These are phyloP conservation scores for Sarotherodon lohbergeri DNA, from an alignment of 2,113 vertebrate species.

Conservation along the genomic window DNA sequence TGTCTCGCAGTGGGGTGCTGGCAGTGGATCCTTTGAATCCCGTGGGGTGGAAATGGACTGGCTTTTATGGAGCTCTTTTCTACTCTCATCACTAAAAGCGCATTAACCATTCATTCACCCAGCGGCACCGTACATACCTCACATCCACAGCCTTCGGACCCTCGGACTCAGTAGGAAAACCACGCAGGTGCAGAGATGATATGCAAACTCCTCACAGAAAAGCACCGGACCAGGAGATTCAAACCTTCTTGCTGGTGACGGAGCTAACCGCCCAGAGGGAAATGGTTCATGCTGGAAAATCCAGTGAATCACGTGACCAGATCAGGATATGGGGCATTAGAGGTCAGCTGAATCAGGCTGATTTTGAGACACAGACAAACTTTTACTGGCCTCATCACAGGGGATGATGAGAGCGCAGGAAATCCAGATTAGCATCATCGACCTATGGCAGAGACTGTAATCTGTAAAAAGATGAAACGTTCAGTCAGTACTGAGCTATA, in stretches of 20 bases:
- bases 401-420: neutral
- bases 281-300: neutral
- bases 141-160: neutral
- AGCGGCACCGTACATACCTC: neutral
- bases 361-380: neutral
- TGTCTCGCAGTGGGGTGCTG: neutral
- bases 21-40: neutral
- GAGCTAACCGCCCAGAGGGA: neutral
- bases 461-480: neutral
- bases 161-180: neutral
- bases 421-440: neutral
- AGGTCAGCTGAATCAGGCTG: neutral
- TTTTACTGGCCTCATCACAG: rapidly evolving
- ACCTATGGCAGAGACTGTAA: neutral
- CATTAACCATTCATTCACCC: neutral
- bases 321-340: rapidly evolving
- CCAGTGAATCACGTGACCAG: neutral
- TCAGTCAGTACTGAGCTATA: too few species aligned
- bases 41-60: rapidly evolving
- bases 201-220: neutral
- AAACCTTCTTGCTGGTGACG: rapidly evolving
- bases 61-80: neutral
- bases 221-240: rapidly evolving
- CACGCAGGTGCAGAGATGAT: neutral
- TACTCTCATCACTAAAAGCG: rapidly evolving